A percentile compares a stretch with the other conserved stretches of the same genome.
Evolutionary conservation across 2,113 vertebrate species (phyloP).

Genomic region (Cyprinus carpio): DNA sequence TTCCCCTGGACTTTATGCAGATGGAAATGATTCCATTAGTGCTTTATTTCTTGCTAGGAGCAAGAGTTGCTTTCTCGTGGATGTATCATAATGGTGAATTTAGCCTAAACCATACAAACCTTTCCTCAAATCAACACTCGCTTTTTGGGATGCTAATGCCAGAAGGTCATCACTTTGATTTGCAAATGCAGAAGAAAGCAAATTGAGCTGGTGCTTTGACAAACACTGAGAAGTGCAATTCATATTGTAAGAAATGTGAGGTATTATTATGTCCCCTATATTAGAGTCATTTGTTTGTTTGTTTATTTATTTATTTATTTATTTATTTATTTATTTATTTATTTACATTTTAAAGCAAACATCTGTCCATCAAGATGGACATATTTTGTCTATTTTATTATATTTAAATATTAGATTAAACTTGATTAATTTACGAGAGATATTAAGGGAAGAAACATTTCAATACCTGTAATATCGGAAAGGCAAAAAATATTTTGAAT

Average conservation of each 20-base stretch:
- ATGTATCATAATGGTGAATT: conserved; percentile 20
- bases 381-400: neutral
- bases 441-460: neutral
- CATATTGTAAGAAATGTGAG: neutral
- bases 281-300: too few species aligned
- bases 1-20: conserved; percentile 48
- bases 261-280: neutral
- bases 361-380: neutral
- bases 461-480: too few species aligned
- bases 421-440: neutral
- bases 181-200: conserved; percentile 44
- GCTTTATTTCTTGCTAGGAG: conserved; percentile 51
- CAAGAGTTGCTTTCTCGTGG: conserved; percentile 45
- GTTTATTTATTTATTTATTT: too few species aligned
- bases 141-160: conserved; percentile 48
- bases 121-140: conserved; percentile 31
- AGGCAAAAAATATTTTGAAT: too few species aligned
- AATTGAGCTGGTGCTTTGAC: conserved; percentile 1
- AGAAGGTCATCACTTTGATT: conserved; percentile 21
- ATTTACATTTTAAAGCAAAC: too few species aligned
- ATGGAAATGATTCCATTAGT: conserved; percentile 63
- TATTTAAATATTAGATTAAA: neutral
- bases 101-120: conserved; percentile 45
- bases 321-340: too few species aligned
- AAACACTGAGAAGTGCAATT: neutral